Conservation (phyloP, 2,888 invertebrate genomes). For the Dichetophora obliterata region DNA sequence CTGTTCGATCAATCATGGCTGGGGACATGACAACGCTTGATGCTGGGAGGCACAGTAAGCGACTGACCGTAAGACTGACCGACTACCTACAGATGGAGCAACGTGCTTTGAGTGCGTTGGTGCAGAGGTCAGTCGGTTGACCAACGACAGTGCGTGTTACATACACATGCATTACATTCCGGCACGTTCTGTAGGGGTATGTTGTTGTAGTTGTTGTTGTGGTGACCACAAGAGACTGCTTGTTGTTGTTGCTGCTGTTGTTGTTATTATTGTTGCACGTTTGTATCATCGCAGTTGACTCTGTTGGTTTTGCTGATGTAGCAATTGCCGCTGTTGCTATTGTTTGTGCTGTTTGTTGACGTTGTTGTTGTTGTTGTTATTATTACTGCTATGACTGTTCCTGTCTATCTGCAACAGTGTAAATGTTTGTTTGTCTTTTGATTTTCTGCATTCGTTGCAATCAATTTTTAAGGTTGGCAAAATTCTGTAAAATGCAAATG, state of each 20-base stretch:
- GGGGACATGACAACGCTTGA: not conserved
- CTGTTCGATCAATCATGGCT: constrained; percentile 34
- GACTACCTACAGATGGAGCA: not conserved
- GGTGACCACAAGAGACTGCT: not conserved
- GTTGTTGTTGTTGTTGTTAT: constrained; percentile 8
- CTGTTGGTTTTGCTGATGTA: not conserved
- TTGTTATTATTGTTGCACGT: too few relatives aligned
- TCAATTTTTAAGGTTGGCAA: constrained; percentile 32
- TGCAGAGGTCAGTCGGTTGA: constrained; percentile 20
- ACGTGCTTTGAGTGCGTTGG: constrained; percentile 1
- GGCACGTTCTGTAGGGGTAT: not conserved
- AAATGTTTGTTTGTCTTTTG: constrained; percentile 28
- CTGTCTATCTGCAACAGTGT: not conserved
- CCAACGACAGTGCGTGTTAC: constrained; percentile 30
- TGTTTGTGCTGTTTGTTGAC: not conserved
- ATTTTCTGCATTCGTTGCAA: constrained; percentile 33
- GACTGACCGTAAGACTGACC: not conserved
- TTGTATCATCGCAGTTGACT: constrained; percentile 1
- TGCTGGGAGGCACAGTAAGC: not conserved
- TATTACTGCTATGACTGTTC: not conserved
- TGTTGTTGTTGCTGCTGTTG: not conserved
- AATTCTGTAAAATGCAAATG: constrained; percentile 28
- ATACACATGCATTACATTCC: too few relatives aligned
- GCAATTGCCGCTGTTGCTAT: not conserved
- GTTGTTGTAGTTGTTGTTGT: constrained; percentile 11